Evolutionary conservation across 1,140 invertebrate genomes (phyloP).

Genomic region (Eciton burchellii): DNA sequence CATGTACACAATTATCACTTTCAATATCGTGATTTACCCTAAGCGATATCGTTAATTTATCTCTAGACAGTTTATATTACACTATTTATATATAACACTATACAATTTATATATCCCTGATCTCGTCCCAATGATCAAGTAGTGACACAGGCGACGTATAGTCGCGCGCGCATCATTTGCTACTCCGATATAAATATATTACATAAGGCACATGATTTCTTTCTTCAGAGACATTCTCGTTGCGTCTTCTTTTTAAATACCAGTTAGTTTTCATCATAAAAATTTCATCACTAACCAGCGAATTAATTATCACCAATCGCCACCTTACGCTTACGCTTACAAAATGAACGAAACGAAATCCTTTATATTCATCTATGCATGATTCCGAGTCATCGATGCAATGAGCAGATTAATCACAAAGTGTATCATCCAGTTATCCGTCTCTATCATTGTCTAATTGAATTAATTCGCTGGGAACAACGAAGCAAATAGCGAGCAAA

Average conservation of each 20-base stretch:
- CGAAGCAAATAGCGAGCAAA: constrained; percentile 3
- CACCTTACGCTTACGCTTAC: neutral
- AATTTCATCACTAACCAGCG: constrained; percentile 11
- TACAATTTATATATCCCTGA: constrained; percentile 11
- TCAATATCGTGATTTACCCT: constrained; percentile 3
- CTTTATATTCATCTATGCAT: neutral
- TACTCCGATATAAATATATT: constrained; percentile 36
- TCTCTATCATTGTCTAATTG: constrained; percentile 4
- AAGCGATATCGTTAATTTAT: neutral
- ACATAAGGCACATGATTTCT: constrained; percentile 72
- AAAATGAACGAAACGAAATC: neutral
- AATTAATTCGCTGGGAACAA: constrained; percentile 16
- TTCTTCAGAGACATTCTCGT: constrained; percentile 37
- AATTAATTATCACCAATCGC: constrained; percentile 7
- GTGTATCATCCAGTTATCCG: neutral
- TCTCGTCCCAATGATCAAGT: neutral
- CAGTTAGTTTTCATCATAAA: neutral
- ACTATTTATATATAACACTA: constrained; percentile 35
- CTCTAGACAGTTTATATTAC: neutral
- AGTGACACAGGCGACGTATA: neutral
- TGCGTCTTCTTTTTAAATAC: constrained; percentile 17
- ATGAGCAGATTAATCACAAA: neutral
- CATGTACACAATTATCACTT: constrained; percentile 24
- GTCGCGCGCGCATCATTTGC: neutral
- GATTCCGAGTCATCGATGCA: neutral